Base-by-base conservation (phyloP, 2,113 vertebrate genomes). In the Boulengeromyrus knoepffleri region DNA sequence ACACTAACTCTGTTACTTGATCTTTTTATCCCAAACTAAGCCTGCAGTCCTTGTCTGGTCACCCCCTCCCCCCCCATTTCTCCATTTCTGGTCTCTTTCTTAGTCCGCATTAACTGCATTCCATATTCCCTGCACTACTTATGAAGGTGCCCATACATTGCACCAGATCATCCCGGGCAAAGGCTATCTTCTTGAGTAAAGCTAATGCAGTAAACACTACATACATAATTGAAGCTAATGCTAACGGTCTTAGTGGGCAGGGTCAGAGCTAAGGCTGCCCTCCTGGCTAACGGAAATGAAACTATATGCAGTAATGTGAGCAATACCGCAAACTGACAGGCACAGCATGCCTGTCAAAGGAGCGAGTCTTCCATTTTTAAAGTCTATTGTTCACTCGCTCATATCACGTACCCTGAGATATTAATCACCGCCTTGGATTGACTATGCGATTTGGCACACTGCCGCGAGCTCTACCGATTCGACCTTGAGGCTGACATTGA, bases 371-470 rank as follows among this genome's bases (percentile, higher is more conserved):
- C 92, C 94, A 93, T 93, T 92, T 95, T 95, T 93, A 94, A 91
- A 93, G 93, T 93, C 93, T 92, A 94, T 95, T 94, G 94, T 93
- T 94, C 92, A 91, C 90, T 90, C 94, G 95, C 94, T 96, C 94
- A 94, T 95, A 95, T 96, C 94, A 95, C 92, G 93, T 92, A 91
- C 92, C 92, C 92, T 88, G 89, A 66, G 89, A 85, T 92, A 94
- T 95, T 94, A 96, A 95, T 95, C 93, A 92, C 91, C 91, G 89
- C 93, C 92, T 92, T 92, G 93, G 91, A 90, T 90, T 92, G 93
- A 91, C 93, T 93, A 92, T 88, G 93, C 92, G 93, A 92, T 94
- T 92, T 94, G 91, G 89, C 91, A 91, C 91, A 58, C 24, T 39
- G 39, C 49, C 5, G 12, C 85, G 89, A 92, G n/a, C 93, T 91